Percentiles rank a stretch among this genome's conserved stretches.
phyloP scores from a whole-genome alignment of 1,140 invertebrate species.

The Pseudomyrmex sp. region DNA sequence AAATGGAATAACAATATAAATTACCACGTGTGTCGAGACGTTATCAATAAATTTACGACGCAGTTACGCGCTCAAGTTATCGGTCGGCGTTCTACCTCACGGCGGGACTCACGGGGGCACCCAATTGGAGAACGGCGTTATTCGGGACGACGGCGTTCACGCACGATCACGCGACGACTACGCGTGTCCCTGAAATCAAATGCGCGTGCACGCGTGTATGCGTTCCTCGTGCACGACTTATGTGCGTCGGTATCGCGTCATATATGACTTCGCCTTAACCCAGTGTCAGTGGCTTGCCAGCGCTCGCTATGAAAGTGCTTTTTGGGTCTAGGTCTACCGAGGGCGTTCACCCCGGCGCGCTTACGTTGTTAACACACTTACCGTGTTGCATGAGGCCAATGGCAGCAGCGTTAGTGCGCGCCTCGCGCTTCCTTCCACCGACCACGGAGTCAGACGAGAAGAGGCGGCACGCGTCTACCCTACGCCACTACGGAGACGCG shows the following conservation, averaged over 20 bases:
- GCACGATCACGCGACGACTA: constrained; percentile 12
- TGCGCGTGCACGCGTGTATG: constrained; percentile 18
- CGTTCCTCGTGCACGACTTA: constrained; percentile 45
- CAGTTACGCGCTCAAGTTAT: not conserved
- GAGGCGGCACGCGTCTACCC: constrained; percentile 64
- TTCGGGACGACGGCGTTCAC: constrained; percentile 43
- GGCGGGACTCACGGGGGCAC: not conserved
- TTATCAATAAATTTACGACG: constrained; percentile 21
- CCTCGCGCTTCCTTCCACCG: constrained; percentile 41
- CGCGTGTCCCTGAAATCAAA: constrained; percentile 61
- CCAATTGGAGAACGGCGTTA: constrained; percentile 15
- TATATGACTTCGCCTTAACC: constrained; percentile 79
- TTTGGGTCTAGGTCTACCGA: constrained; percentile 83
- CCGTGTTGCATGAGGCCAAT: constrained; percentile 60
- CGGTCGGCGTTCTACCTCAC: not conserved
- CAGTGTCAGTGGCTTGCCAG: constrained; percentile 77
- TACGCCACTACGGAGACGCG: constrained; percentile 67
- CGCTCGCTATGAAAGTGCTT: constrained; percentile 68
- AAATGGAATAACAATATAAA: not conserved
- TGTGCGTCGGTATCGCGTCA: constrained; percentile 56
- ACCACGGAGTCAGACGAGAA: constrained; percentile 44
- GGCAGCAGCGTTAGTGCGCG: constrained; percentile 46
- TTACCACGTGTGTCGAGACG: not conserved
- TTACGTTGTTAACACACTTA: constrained; percentile 80
- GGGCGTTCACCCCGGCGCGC: constrained; percentile 77